Evolutionary conservation across 1,140 invertebrate species (phyloP).

Genomic region (Subanguina moxae): DNA sequence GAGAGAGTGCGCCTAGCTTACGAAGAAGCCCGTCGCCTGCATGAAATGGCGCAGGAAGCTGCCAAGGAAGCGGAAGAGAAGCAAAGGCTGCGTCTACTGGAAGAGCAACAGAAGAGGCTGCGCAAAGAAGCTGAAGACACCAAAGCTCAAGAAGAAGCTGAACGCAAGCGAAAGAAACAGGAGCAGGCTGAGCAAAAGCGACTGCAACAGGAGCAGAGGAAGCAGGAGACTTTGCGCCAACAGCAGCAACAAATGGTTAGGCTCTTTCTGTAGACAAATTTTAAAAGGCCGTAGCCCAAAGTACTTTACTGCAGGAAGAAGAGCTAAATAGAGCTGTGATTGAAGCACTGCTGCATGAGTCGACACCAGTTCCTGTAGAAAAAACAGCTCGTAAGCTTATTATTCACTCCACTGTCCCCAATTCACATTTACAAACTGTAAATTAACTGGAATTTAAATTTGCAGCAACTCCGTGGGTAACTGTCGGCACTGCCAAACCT

Average conservation of each 20-base stretch:
- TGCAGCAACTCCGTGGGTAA: slow-evolving; percentile 30
- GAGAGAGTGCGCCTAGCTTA: slow-evolving; percentile 12
- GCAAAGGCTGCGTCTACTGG: slow-evolving; percentile 20
- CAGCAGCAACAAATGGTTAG: too few species aligned
- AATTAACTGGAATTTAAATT: slow-evolving; percentile 11
- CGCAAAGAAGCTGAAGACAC: slow-evolving; percentile 8
- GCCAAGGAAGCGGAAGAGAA: slow-evolving; percentile 30
- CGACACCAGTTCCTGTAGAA: neutral
- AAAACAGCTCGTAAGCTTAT: neutral
- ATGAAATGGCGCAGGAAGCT: slow-evolving; percentile 17
- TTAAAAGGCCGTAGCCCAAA: neutral
- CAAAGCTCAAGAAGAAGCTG: neutral
- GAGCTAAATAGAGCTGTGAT: slow-evolving; percentile 2
- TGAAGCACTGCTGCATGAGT: neutral
- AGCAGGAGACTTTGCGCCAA: too few species aligned
- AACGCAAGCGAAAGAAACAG: neutral
- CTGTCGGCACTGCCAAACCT: slow-evolving; percentile 7
- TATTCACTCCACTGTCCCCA: too few species aligned
- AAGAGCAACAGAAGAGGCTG: slow-evolving; percentile 30
- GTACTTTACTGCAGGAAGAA: neutral
- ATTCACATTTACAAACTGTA: too few species aligned
- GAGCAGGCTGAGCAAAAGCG: slow-evolving; percentile 20
- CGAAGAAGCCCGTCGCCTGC: slow-evolving; percentile 15
- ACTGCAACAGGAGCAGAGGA: neutral
- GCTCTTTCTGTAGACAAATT: neutral